A percentile compares a stretch with the other conserved stretches of the same genome.
Evolutionary conservation across 2,888 invertebrate genomes (phyloP).

Genomic region (Sceliomorpha sp.): DNA sequence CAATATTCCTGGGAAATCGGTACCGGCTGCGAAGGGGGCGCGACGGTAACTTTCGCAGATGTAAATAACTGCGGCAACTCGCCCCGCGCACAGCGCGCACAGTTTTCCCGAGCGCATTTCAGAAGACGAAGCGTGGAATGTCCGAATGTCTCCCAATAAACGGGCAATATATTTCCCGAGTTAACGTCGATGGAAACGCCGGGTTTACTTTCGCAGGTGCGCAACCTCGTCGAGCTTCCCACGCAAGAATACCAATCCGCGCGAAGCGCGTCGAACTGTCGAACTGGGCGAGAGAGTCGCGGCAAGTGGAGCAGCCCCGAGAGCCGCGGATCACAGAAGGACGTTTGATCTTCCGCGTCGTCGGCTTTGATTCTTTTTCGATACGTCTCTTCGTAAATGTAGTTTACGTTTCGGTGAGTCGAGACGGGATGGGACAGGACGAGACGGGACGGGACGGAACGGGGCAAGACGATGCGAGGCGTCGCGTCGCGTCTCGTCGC

Average conservation of each 20-base stretch:
- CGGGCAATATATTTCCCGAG: conserved; percentile 25
- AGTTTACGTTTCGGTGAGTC: too few species aligned
- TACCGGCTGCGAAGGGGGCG: too few species aligned
- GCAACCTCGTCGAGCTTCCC: conserved; percentile 13
- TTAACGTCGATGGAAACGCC: conserved; percentile 13
- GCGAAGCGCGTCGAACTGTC: too few species aligned
- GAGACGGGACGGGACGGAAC: too few species aligned
- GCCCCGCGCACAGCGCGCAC: too few species aligned
- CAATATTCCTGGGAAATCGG: too few species aligned
- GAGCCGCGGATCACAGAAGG: conserved; percentile 17
- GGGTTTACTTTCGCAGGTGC: conserved; percentile 29
- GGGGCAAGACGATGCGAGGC: too few species aligned
- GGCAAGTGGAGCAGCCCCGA: conserved; percentile 3
- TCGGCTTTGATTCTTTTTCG: conserved; percentile 7
- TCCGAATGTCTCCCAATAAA: conserved; percentile 26
- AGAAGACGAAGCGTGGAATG: conserved; percentile 9
- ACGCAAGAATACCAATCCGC: conserved; percentile 19
- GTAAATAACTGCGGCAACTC: too few species aligned
- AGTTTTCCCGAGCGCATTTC: conserved; percentile 1
- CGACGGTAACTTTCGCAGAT: too few species aligned
- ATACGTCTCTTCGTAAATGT: neutral
- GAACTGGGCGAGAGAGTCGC: too few species aligned
- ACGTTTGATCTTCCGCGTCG: conserved; percentile 30
- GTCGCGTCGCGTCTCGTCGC: conserved; percentile 20
- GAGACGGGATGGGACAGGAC: too few species aligned